Evolutionary conservation across 2,797 vertebrate species (phyloP).

Genomic region (Parambassis ranga): DNA sequence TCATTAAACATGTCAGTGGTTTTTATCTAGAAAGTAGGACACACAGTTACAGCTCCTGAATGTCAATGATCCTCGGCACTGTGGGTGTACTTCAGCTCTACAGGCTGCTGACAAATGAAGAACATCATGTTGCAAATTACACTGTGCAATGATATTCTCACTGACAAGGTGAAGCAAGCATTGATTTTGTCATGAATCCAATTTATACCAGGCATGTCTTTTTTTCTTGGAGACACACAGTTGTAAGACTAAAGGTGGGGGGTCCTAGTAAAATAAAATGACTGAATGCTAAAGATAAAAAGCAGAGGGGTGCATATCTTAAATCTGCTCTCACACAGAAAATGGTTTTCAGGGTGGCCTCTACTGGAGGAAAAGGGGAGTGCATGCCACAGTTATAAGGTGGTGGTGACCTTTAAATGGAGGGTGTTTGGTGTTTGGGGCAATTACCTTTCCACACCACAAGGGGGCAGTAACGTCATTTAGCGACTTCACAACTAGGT

Average conservation of each 20-base stretch:
- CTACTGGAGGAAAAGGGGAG: slow-evolving; percentile 35
- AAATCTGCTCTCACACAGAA: neutral
- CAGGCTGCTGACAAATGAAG: slow-evolving; percentile 41
- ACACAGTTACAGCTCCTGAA: slow-evolving; percentile 46
- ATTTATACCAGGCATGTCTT: neutral
- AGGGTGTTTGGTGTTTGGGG: too few relatives aligned
- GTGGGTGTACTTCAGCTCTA: slow-evolving; percentile 32
- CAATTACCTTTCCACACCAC: too few relatives aligned
- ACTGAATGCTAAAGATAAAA: neutral
- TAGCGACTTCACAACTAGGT: too few relatives aligned
- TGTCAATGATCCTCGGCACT: slow-evolving; percentile 52
- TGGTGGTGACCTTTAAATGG: too few relatives aligned
- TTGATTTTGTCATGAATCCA: neutral
- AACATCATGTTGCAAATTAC: slow-evolving; percentile 42
- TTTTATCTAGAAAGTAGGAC: slow-evolving; percentile 59
- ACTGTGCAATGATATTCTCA: neutral
- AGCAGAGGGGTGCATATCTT: neutral
- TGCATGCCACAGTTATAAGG: neutral
- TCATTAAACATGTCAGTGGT: slow-evolving; percentile 64
- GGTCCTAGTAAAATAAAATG: neutral
- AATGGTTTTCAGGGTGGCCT: slow-evolving; percentile 35
- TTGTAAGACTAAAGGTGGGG: neutral
- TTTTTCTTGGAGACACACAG: neutral
- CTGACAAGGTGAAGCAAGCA: slow-evolving; percentile 19
- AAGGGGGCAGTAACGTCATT: too few relatives aligned